phyloP scores from a whole-genome alignment of 2,888 invertebrate genomes.

The Antitype chi region DNA sequence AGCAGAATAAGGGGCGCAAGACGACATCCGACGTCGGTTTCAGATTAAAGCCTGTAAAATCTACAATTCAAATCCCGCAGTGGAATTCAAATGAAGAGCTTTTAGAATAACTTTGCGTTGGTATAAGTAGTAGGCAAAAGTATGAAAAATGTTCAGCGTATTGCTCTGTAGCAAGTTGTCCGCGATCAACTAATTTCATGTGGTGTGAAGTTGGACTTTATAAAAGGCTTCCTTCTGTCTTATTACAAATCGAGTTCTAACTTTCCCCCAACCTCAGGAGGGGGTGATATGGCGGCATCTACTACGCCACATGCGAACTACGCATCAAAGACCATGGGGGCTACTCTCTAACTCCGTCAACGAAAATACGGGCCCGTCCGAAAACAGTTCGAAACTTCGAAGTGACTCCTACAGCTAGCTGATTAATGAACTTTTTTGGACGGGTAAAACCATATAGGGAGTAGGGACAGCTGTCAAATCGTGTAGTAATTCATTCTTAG shows the following conservation, averaged over 20 bases:
- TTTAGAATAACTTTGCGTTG: slow-evolving; percentile 46
- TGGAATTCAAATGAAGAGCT: slow-evolving; percentile 82
- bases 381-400: no score
- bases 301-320: no score
- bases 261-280: neutral
- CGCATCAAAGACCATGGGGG: no score
- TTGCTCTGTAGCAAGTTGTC: slow-evolving; percentile 10
- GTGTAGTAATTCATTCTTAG: no score
- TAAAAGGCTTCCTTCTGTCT: neutral
- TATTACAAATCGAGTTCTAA: neutral
- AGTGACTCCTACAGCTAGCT: no score
- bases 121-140: slow-evolving; percentile 25
- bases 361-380: no score
- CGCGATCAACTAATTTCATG: neutral
- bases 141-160: slow-evolving; percentile 14
- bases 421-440: no score
- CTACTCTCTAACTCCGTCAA: no score
- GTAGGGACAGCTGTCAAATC: no score
- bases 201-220: neutral
- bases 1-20: slow-evolving; percentile 78
- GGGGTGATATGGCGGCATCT: no score
- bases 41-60: slow-evolving; percentile 88
- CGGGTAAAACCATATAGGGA: no score
- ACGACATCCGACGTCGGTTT: slow-evolving; percentile 80
- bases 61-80: slow-evolving; percentile 87